These are phyloP conservation scores for Rhagonycha lutea DNA, from an alignment of 2,888 invertebrate species.

Conservation along the genomic window DNA sequence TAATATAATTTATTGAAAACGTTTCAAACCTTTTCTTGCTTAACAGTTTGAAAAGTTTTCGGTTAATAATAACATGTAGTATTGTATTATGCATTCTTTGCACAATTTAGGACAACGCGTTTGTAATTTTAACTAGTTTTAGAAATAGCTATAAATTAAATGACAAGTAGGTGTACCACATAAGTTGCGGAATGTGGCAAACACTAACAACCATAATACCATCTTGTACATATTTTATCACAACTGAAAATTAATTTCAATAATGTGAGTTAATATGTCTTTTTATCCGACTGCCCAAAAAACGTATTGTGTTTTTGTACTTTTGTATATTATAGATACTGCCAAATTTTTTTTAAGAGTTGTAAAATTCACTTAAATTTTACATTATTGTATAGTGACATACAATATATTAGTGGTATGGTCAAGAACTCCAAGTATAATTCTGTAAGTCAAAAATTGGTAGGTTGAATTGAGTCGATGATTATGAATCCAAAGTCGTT, in stretches of 20 bases:
- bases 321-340: too few species aligned
- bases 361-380: too few species aligned
- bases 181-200: constrained; percentile 13
- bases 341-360: too few species aligned
- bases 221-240: constrained; percentile 9
- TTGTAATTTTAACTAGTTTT: constrained; percentile 8
- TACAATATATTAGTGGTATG: too few species aligned
- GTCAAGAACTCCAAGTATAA: too few species aligned
- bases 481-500: too few species aligned
- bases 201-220: constrained; percentile 11
- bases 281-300: neutral
- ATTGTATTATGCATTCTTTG: neutral
- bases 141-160: constrained; percentile 17
- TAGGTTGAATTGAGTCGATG: too few species aligned
- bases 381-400: too few species aligned
- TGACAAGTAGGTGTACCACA: constrained; percentile 13
- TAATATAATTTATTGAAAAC: too few species aligned
- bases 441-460: too few species aligned
- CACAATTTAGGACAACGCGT: neutral
- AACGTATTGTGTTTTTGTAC: too few species aligned
- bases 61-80: neutral
- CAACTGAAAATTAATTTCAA: neutral
- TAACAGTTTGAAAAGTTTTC: neutral
- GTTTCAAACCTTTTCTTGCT: neutral
- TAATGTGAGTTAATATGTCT: neutral